These are phyloP conservation scores for Himantopus leucocephalus DNA, from an alignment of 2,113 vertebrate species.

Conservation along the genomic window DNA sequence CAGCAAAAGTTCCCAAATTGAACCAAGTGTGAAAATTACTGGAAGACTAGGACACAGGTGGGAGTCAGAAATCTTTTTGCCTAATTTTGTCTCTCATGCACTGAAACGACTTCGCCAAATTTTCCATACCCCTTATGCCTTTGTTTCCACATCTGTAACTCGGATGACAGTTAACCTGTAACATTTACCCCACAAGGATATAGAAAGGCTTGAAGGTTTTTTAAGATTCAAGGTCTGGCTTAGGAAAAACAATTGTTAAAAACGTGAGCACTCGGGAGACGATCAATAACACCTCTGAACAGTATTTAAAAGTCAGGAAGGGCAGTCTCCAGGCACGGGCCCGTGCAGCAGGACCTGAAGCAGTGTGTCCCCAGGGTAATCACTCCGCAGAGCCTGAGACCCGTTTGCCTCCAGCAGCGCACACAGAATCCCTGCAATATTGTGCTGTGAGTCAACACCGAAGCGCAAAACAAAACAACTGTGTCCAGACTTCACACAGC, in stretches of 20 bases:
- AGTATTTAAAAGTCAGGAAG: neutral
- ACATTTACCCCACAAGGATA: neutral
- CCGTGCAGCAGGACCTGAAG: neutral
- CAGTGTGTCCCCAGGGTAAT: neutral
- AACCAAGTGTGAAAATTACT: constrained; percentile 27
- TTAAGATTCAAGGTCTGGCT: neutral
- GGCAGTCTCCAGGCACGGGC: neutral
- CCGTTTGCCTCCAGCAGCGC: neutral
- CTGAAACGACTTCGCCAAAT: constrained; percentile 16
- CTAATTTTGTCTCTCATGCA: constrained; percentile 24
- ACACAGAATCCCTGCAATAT: neutral
- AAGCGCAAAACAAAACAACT: neutral
- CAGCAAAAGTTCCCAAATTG: constrained; percentile 21
- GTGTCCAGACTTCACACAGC: neutral
- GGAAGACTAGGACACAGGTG: constrained; percentile 12
- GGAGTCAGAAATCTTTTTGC: constrained; percentile 39
- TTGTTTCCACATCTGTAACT: constrained; percentile 2
- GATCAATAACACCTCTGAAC: neutral
- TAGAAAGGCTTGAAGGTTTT: neutral
- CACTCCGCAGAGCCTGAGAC: neutral
- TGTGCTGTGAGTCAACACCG: neutral
- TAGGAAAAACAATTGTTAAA: neutral
- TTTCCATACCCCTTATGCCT: constrained; percentile 3
- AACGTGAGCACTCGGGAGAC: neutral
- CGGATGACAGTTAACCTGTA: neutral